These are phyloP conservation scores for Digitonthophagus gazella DNA, from an alignment of 2,888 invertebrate species.

Conservation along the genomic window DNA sequence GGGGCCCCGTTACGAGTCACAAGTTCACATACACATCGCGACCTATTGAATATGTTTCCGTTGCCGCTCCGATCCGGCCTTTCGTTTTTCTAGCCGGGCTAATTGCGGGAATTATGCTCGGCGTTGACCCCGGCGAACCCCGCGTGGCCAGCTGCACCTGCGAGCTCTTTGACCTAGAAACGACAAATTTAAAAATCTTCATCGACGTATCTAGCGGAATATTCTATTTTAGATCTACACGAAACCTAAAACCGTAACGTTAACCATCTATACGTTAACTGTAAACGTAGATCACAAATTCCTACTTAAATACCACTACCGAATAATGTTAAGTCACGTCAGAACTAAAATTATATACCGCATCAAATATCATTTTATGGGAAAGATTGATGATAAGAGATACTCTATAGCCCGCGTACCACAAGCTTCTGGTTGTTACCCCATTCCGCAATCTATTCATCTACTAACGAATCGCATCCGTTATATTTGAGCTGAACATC, in stretches of 20 bases:
- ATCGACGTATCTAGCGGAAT: background rate
- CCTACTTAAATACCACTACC: too few relatives aligned
- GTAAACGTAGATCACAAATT: too few relatives aligned
- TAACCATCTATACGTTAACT: too few relatives aligned
- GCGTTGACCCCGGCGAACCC: background rate
- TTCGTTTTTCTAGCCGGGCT: slow-evolving; percentile 12
- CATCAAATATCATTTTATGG: too few relatives aligned
- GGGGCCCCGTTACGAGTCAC: slow-evolving; percentile 13
- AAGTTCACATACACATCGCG: slow-evolving; percentile 16
- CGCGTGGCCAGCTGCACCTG: slow-evolving; percentile 4
- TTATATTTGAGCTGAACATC: too few relatives aligned
- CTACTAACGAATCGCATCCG: too few relatives aligned
- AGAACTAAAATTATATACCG: too few relatives aligned
- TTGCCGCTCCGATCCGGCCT: slow-evolving; percentile 23
- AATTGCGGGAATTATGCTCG: slow-evolving; percentile 16
- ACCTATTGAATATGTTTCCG: slow-evolving; percentile 16
- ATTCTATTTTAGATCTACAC: background rate
- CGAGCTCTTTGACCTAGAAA: background rate
- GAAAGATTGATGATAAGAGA: too few relatives aligned
- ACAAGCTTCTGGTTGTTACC: too few relatives aligned
- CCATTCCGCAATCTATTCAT: too few relatives aligned
- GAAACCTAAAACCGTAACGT: background rate
- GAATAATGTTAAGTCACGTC: too few relatives aligned
- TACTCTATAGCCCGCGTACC: too few relatives aligned
- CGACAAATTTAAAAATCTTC: background rate